Base-by-base conservation (phyloP, 2,888 invertebrate species). In the Drosophila prostipennis region DNA sequence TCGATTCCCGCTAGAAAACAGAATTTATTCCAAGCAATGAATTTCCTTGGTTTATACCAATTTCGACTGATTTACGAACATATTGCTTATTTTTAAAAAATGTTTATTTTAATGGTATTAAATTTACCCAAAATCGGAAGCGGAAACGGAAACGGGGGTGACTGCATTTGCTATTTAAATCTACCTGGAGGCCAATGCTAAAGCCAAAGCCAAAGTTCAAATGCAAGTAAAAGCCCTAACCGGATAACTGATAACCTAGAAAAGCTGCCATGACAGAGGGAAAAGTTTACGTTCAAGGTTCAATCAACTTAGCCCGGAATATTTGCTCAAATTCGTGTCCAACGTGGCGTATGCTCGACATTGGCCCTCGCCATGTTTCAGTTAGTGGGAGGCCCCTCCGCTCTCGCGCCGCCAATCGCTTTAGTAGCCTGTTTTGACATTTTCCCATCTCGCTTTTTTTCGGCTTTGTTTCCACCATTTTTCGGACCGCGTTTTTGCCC, bases 271-370 rank as follows among this genome's bases (percentile, higher is more conserved):
- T n/a, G 34, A 39, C 16, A 37, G 13, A 8, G 40, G 34, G 3
- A 61, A 61, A 61, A 63, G 36, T 63, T 63, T 48, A 4, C 48
- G 64, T 48, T 63, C 64, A 63, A 63, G 69, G 65, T 68, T 68
- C 65, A 65, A 65, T 65, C 69, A 71, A 64, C 73, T 54, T 45
- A 13, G 42, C 29, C 29, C 16, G 37, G 34, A 51, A 52, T 71
- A 45, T 69, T 58, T 45, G 61, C 23, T 34, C 10, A 53, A 73
- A 55, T 53, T 69, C 26, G 16, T 37, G 43, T 58, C 42, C 70
- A 65, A 61, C 61, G 46, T 61, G 59, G 59, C 77, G 77, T 79
- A 69, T 76, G 56, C 72, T 80, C 72, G 69, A 81, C 79, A 69
- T 70, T 67, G 58, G 52, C 36, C 40, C 60, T 16, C 37, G 7